Evolutionary conservation across 1,140 invertebrate species (phyloP).

Genomic region (Platorchestia sp.): DNA sequence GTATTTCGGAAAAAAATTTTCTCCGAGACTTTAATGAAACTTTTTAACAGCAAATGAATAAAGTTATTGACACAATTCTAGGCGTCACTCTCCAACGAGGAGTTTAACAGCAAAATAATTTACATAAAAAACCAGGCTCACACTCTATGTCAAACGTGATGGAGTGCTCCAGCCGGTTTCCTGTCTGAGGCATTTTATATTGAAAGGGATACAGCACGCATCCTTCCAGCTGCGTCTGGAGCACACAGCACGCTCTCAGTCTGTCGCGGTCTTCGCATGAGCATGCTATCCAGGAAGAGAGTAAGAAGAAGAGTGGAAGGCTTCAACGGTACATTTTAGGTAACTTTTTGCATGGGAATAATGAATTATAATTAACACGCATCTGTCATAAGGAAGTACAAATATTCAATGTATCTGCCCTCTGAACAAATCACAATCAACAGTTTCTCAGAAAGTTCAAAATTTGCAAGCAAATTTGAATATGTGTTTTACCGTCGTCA

Average conservation of each 20-base stretch:
- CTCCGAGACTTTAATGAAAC: no score
- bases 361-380: background rate
- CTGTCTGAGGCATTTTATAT: background rate
- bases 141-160: background rate
- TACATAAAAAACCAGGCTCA: background rate
- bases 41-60: no score
- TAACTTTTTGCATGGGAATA: no score
- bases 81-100: no score
- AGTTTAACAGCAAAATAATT: background rate
- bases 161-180: background rate
- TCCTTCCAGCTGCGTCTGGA: background rate
- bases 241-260: background rate
- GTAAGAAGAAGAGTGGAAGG: background rate
- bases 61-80: background rate
- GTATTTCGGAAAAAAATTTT: background rate
- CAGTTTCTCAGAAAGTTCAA: background rate
- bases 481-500: background rate
- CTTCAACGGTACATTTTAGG: no score
- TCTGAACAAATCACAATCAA: background rate
- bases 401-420: background rate
- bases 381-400: background rate
- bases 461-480: background rate
- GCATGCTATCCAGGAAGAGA: background rate
- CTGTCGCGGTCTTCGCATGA: background rate
- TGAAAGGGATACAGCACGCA: background rate